phyloP scores from a whole-genome alignment of 2,113 vertebrate species.

The Chlorodrepanis virens region DNA sequence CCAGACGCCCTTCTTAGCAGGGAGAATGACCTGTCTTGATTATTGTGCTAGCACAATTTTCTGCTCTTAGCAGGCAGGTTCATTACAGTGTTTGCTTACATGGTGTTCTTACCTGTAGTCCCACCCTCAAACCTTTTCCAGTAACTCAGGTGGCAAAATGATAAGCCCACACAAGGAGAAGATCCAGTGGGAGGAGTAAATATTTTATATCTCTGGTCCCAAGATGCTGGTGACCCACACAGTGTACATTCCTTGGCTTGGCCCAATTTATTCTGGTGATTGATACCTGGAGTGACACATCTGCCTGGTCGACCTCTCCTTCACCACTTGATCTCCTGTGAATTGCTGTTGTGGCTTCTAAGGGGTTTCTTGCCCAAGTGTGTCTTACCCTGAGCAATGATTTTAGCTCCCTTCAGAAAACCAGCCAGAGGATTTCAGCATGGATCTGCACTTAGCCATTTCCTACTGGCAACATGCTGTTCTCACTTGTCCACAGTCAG shows the following conservation, averaged over 20 bases:
- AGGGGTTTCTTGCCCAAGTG: neutral
- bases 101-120: neutral
- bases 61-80: neutral
- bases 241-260: neutral
- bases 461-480: neutral
- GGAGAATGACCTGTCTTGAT: neutral
- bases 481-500: neutral
- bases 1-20: neutral
- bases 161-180: neutral
- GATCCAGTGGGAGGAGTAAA: neutral
- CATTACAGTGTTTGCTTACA: neutral
- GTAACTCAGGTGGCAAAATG: neutral
- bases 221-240: neutral
- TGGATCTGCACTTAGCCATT: neutral
- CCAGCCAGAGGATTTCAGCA: neutral
- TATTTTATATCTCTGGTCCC: neutral
- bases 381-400: neutral
- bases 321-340: neutral
- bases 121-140: neutral
- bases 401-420: neutral
- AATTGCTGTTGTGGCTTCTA: neutral
- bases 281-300: fast-evolving
- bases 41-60: neutral
- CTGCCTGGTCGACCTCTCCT: neutral
- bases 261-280: neutral